Percentiles rank a stretch among this genome's conserved stretches.
phyloP scores from a whole-genome alignment of 1,140 invertebrate genomes.

The Berghia stephanieae region DNA sequence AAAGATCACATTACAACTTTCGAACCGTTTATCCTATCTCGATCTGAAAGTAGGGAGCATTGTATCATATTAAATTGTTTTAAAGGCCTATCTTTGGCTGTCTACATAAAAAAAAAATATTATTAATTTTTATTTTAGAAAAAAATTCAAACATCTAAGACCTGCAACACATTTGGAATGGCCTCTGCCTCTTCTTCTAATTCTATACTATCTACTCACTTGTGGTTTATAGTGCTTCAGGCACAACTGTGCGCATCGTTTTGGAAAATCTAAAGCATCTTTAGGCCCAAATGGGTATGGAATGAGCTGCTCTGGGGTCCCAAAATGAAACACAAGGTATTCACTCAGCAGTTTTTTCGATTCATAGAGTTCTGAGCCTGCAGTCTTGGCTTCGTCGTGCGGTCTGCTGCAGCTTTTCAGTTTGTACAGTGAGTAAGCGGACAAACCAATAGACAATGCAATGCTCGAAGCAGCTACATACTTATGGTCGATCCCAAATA shows the following conservation, averaged over 20 bases:
- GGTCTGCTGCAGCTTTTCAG: too few species aligned
- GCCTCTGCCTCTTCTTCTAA: too few species aligned
- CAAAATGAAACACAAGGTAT: conserved; percentile 64
- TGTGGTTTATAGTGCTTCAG: conserved; percentile 52
- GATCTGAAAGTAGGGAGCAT: too few species aligned
- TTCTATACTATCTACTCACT: conserved; percentile 35
- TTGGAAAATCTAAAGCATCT: conserved; percentile 61
- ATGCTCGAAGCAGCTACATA: conserved; percentile 47
- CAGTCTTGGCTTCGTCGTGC: conserved; percentile 6
- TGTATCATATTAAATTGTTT: too few species aligned
- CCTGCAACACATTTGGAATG: too few species aligned
- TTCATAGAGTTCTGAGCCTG: conserved; percentile 53
- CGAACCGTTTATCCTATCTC: too few species aligned
- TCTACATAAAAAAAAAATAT: too few species aligned
- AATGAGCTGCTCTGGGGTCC: conserved; percentile 49
- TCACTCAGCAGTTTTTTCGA: conserved; percentile 58
- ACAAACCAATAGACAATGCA: conserved; percentile 52
- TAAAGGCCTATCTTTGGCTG: too few species aligned
- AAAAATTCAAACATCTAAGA: too few species aligned
- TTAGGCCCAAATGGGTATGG: conserved; percentile 56
- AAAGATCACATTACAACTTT: too few species aligned
- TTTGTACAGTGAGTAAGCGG: conserved; percentile 56
- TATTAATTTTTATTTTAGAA: too few species aligned
- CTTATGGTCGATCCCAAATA: conserved; percentile 58
- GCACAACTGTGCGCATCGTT: conserved; percentile 63